Conservation (phyloP, 2,797 vertebrate genomes). For the Columba guinea region DNA sequence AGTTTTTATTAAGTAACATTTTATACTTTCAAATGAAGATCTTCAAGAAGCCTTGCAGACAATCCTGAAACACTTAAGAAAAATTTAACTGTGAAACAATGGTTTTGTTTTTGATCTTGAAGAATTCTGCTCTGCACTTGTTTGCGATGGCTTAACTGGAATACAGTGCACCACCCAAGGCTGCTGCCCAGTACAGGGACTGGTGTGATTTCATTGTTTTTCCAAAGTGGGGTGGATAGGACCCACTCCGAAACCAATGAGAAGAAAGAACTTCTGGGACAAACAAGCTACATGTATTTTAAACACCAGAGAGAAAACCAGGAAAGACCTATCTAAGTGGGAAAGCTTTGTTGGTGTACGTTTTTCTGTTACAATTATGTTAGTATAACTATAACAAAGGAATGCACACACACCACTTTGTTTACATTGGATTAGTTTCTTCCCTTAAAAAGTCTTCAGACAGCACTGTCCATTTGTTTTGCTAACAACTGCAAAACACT, state of each 20-base stretch:
- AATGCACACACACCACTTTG: constrained; percentile 4
- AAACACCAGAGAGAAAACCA: constrained; percentile 9
- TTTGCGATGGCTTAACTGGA: background rate
- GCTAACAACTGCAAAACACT: background rate
- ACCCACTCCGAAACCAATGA: background rate
- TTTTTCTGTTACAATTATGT: constrained; percentile 15
- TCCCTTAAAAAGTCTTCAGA: background rate
- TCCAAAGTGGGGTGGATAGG: background rate
- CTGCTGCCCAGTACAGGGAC: background rate
- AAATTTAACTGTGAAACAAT: background rate
- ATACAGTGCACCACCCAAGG: background rate
- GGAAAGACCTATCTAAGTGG: background rate
- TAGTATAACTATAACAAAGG: background rate
- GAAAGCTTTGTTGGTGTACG: background rate
- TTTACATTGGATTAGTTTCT: constrained; percentile 33
- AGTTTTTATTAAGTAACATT: background rate
- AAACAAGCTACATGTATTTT: background rate
- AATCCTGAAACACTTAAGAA: background rate
- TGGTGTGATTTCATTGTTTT: background rate
- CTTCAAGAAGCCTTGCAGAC: background rate
- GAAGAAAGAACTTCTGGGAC: constrained; percentile 2
- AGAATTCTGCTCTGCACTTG: background rate
- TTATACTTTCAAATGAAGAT: background rate
- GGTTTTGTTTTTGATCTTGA: background rate
- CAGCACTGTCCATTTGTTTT: background rate